phyloP scores from a whole-genome alignment of 1,140 invertebrate species.

The Mya arenaria region DNA sequence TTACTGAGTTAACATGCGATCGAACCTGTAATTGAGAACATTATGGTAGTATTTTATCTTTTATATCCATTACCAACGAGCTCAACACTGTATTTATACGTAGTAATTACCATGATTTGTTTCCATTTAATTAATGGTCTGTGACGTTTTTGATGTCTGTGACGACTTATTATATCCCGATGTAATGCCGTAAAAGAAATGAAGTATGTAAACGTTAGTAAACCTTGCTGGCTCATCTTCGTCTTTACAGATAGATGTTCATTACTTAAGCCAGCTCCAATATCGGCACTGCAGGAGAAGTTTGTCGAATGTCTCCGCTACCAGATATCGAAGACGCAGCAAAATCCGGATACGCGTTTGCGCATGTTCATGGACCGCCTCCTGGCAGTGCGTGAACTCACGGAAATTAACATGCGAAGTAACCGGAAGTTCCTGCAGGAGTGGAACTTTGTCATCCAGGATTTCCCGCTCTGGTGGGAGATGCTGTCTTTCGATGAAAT shows the following conservation, averaged over 20 bases:
- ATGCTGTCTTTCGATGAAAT: constrained; percentile 31
- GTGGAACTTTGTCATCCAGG: constrained; percentile 41
- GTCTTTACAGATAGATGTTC: not conserved
- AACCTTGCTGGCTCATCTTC: no score
- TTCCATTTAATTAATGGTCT: no score
- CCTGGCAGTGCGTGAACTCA: not conserved
- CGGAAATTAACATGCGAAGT: constrained; percentile 1
- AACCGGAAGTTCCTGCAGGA: constrained; percentile 30
- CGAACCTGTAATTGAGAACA: no score
- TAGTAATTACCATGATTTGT: no score
- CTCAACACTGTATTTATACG: no score
- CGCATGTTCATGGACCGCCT: constrained; percentile 27
- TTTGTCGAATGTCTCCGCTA: constrained; percentile 25
- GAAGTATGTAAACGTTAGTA: no score
- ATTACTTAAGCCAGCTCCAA: not conserved
- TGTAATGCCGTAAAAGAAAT: no score
- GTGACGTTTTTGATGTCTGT: no score
- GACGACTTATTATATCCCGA: no score
- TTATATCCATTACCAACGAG: no score
- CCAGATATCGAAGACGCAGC: not conserved
- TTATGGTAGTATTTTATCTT: no score
- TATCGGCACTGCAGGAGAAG: constrained; percentile 16
- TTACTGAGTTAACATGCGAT: no score
- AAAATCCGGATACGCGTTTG: not conserved
- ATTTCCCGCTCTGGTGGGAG: constrained; percentile 49